Conservation (phyloP, 2,888 invertebrate genomes). For the Toxonevra muliebris region DNA sequence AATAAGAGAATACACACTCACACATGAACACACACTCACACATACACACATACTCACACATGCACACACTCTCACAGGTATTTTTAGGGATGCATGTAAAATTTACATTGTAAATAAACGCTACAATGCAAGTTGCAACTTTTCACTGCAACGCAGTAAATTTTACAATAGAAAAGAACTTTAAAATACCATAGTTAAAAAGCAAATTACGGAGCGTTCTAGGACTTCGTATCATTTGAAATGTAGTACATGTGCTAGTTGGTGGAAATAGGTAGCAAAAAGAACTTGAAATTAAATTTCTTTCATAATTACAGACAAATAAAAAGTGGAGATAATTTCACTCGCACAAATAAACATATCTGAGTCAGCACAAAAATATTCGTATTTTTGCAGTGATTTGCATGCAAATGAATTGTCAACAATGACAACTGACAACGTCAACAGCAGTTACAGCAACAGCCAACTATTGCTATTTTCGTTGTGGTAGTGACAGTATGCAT, state of each 20-base stretch:
- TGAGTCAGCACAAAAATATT: conserved; percentile 8
- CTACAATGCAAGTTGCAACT: too few species aligned
- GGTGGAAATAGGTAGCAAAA: not conserved
- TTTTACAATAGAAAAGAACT: too few species aligned
- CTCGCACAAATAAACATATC: not conserved
- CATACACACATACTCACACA: not conserved
- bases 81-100: not conserved
- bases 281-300: conserved; percentile 3
- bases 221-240: too few species aligned
- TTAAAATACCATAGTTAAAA: too few species aligned
- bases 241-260: too few species aligned
- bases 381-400: conserved; percentile 44
- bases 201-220: too few species aligned
- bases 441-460: not conserved
- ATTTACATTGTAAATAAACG: too few species aligned
- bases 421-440: conserved; percentile 9
- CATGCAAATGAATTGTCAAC: conserved; percentile 58
- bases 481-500: not conserved
- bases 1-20: too few species aligned
- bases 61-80: not conserved
- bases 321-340: not conserved
- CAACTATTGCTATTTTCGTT: not conserved
- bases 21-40: too few species aligned
- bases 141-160: too few species aligned
- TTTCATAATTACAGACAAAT: not conserved